Base-by-base conservation (phyloP, 1,140 invertebrate genomes). In the Nasonia longicornis region DNA sequence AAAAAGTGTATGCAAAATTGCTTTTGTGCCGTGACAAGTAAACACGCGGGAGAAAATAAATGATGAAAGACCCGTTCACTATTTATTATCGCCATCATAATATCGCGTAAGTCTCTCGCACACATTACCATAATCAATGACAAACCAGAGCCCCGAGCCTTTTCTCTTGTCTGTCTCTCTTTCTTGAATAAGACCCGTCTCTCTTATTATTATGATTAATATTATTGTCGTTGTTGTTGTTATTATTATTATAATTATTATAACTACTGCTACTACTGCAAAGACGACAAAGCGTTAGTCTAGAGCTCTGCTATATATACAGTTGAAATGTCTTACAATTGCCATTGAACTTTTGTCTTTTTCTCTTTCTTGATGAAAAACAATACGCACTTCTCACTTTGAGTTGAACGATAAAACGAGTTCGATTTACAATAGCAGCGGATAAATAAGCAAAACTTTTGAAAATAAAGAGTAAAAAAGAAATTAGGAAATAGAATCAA, bases 111-210 rank as follows among this genome's bases (percentile, higher is more conserved):
- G 82, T 88, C 80, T 58, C 20, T 58, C 52, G 42, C 42, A 77
- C 87, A 86, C 84, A 86, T 86, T 87, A 87, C 86, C 85, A 90
- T 88, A 89, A 90, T 89, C 90, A 91, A 91, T 91, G 90, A 91
- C 90, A 91, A 91, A 91, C 90, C 90, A 91, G 90, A 91, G 90
- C 89, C 89, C 88, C 89, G 89, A 89, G 89, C 88, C 87, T 87
- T 82, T 82, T 79, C 81, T 82, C 81, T 82, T 79, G 81, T 82
- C 81, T 82, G 77, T 82, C 81, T 82, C 64, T 82, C 81, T 82
- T 82, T 82, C 81, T 82, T 82, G 63, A 74, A 75, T 31, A 79
- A 82, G 81, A 82, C 29, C 81, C 81, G 77, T 71, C 77, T 82
- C 42, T 78, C 81, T 82, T 79, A 69, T 73, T 35, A 58, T 58